Conservation (phyloP, 2,797 vertebrate genomes). For the Ispidina lecontei region DNA sequence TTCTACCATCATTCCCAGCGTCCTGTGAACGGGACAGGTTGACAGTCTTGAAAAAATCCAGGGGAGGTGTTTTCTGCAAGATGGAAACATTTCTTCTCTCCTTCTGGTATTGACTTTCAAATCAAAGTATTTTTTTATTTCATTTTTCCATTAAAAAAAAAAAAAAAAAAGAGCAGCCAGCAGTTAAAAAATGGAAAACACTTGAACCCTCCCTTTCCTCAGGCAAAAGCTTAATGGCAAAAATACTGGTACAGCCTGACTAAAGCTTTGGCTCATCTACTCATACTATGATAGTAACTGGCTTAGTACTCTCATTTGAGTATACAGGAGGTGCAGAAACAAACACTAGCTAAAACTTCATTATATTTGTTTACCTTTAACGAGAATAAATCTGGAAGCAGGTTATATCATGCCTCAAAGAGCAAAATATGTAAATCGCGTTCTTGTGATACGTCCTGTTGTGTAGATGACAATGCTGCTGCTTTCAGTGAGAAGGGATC, state of each 20-base stretch:
- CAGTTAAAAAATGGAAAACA: background rate
- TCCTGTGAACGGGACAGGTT: background rate
- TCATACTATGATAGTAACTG: background rate
- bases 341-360: background rate
- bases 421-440: background rate
- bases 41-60: background rate
- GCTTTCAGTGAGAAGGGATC: background rate
- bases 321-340: background rate
- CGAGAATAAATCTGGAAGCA: conserved; percentile 12
- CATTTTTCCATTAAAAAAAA: background rate
- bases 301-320: background rate
- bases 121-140: background rate
- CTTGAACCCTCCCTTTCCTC: conserved; percentile 23
- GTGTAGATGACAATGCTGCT: background rate
- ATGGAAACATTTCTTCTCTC: background rate
- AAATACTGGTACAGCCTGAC: conserved; percentile 26
- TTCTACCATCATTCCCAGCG: background rate
- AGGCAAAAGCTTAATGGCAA: conserved; percentile 30
- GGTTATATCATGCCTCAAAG: conserved; percentile 9
- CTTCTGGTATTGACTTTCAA: background rate
- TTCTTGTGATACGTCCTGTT: background rate
- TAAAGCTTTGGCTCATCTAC: conserved; percentile 25
- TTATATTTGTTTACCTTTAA: conserved; percentile 11
- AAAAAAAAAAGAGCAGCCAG: background rate
- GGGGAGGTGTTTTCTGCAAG: background rate